phyloP scores from a whole-genome alignment of 2,113 vertebrate species.

The Coryphaenoides rupestris region DNA sequence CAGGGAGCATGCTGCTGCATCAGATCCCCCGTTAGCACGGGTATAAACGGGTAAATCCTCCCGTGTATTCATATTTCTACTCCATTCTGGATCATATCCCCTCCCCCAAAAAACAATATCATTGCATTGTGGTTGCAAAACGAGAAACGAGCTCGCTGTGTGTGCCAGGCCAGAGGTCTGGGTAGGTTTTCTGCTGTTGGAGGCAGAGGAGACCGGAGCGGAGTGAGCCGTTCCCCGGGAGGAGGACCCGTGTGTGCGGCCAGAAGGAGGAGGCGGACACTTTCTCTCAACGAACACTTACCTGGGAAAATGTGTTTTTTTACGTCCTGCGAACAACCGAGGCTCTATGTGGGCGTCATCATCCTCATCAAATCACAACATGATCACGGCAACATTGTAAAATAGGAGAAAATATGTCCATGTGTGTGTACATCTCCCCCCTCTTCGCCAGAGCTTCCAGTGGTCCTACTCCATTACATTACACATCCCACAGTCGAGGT shows the following conservation, averaged over 20 bases:
- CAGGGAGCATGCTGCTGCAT: constrained; percentile 68
- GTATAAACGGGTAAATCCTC: constrained; percentile 56
- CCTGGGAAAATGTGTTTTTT: constrained; percentile 53
- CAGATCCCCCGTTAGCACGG: too few species aligned
- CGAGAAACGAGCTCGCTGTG: too few species aligned
- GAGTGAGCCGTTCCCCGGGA: constrained; percentile 74
- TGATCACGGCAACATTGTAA: constrained; percentile 64
- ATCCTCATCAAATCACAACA: constrained; percentile 68
- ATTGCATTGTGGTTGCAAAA: too few species aligned
- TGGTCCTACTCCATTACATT: constrained; percentile 74
- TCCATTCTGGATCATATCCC: too few species aligned
- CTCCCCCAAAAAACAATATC: too few species aligned
- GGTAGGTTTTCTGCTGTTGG: too few species aligned
- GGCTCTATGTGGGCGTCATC: too few species aligned
- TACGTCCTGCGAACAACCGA: constrained; percentile 28
- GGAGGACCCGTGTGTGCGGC: constrained; percentile 73
- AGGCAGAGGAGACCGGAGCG: constrained; percentile 67
- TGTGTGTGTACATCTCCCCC: too few species aligned
- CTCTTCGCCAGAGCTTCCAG: constrained; percentile 59
- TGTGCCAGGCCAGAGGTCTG: too few species aligned
- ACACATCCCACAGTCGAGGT: constrained; percentile 72
- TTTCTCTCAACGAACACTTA: constrained; percentile 58
- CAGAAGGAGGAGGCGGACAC: constrained; percentile 62
- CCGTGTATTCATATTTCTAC: too few species aligned
- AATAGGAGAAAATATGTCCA: constrained; percentile 62